Conservation (phyloP, 2,113 vertebrate genomes). For the Cynoglossus semilaevis region DNA sequence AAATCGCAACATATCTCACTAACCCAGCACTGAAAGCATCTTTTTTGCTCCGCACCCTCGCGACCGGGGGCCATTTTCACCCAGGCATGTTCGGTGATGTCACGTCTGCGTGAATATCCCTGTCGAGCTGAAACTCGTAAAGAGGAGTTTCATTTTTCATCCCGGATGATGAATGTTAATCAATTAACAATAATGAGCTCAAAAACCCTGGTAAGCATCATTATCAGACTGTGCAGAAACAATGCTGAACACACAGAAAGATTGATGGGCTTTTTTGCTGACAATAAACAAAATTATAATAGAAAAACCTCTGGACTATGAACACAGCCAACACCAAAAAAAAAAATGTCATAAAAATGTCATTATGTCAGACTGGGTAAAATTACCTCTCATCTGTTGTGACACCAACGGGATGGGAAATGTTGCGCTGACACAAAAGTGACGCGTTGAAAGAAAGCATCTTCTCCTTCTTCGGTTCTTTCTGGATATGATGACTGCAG, state of each 20-base stretch:
- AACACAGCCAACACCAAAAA: constrained; percentile 44
- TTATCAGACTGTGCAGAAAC: constrained; percentile 45
- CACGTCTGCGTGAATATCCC: too few species aligned
- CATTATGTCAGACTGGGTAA: constrained; percentile 51
- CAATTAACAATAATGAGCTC: constrained; percentile 51
- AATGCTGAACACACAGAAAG: constrained; percentile 59
- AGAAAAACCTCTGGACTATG: constrained; percentile 48
- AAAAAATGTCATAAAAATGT: constrained; percentile 27
- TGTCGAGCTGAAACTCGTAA: background rate
- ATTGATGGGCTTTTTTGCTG: constrained; percentile 58
- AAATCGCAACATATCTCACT: too few species aligned
- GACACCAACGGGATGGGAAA: constrained; percentile 41
- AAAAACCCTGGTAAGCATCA: constrained; percentile 44
- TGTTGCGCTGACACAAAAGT: constrained; percentile 32
- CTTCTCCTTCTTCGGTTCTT: constrained; percentile 4
- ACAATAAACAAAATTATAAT: constrained; percentile 51
- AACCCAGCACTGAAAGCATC: too few species aligned
- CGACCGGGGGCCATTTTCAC: too few species aligned
- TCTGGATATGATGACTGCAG: background rate
- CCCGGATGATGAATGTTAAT: constrained; percentile 37
- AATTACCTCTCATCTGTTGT: constrained; percentile 54
- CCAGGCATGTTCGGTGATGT: too few species aligned
- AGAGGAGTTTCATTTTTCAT: constrained; percentile 39
- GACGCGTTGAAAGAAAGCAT: constrained; percentile 19
- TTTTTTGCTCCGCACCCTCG: too few species aligned